Conservation (phyloP, 2,888 invertebrate genomes). For the Brachycybe producta region DNA sequence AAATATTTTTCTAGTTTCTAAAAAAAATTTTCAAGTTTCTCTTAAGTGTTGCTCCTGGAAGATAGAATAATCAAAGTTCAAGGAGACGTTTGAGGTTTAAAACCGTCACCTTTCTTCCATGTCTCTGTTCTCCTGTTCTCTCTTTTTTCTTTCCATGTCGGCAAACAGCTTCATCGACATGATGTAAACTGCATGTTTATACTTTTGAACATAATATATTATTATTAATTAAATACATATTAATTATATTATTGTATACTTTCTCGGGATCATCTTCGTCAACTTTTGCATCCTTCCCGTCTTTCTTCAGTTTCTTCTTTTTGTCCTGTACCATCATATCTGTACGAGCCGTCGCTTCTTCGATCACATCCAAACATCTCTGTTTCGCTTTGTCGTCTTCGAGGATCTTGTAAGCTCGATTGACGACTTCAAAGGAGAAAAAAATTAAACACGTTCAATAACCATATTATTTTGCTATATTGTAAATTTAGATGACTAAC, state of each 20-base stretch:
- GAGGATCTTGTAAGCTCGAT: constrained; percentile 86
- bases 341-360: constrained; percentile 89
- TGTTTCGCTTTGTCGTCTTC: constrained; percentile 88
- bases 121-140: constrained; percentile 74
- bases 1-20: not conserved
- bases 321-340: constrained; percentile 90
- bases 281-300: constrained; percentile 55
- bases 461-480: not conserved
- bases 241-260: constrained; percentile 23
- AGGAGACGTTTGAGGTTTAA: not conserved
- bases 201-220: not conserved
- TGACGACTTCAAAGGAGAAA: constrained; percentile 58
- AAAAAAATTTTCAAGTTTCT: not conserved
- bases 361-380: constrained; percentile 88
- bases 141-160: constrained; percentile 82
- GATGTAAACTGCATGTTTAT: constrained; percentile 86
- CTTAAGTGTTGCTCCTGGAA: too few species aligned
- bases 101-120: constrained; percentile 57
- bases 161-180: constrained; percentile 96
- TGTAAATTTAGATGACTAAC: constrained; percentile 37
- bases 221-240: not conserved
- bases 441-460: constrained; percentile 8
- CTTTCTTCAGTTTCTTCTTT: constrained; percentile 78
- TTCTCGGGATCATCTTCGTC: constrained; percentile 52
- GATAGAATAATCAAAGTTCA: not conserved